Percentiles rank a stretch among this genome's conserved stretches.
These are phyloP conservation scores for Gandaritis pyraliata DNA, from an alignment of 2,888 invertebrate species.

Conservation along the genomic window DNA sequence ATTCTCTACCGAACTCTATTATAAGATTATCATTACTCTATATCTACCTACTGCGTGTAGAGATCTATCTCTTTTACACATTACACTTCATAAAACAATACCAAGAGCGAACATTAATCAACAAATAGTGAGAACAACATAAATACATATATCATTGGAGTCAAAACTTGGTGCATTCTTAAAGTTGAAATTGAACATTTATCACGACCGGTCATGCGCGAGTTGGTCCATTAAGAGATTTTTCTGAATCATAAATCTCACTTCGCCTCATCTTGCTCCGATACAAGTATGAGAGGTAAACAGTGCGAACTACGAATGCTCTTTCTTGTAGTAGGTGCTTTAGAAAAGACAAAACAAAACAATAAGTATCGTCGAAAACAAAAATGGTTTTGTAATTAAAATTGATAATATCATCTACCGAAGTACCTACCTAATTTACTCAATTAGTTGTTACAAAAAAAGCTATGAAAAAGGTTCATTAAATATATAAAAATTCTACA, in stretches of 20 bases:
- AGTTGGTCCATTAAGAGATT: conserved; percentile 82
- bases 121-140: conserved; percentile 62
- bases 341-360: not conserved
- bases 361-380: conserved; percentile 3
- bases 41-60: not conserved
- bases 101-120: conserved; percentile 56
- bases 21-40: too few relatives aligned
- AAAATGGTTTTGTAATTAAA: not conserved
- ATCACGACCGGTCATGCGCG: conserved; percentile 77
- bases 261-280: conserved; percentile 79
- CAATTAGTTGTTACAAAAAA: too few relatives aligned
- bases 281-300: conserved; percentile 76
- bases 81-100: conserved; percentile 30
- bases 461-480: too few relatives aligned
- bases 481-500: not conserved
- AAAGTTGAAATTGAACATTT: conserved; percentile 83
- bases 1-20: too few relatives aligned
- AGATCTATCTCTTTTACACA: conserved; percentile 6
- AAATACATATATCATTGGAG: conserved; percentile 77
- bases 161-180: conserved; percentile 81
- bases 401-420: too few relatives aligned
- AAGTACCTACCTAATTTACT: too few relatives aligned
- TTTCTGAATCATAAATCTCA: conserved; percentile 83
- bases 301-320: conserved; percentile 54
- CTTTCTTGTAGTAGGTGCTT: conserved; percentile 26